Evolutionary conservation across 37 sponge, comb jelly and placozoan species (phyloP).

Genomic region (Halisarca cf. caerulea): DNA sequence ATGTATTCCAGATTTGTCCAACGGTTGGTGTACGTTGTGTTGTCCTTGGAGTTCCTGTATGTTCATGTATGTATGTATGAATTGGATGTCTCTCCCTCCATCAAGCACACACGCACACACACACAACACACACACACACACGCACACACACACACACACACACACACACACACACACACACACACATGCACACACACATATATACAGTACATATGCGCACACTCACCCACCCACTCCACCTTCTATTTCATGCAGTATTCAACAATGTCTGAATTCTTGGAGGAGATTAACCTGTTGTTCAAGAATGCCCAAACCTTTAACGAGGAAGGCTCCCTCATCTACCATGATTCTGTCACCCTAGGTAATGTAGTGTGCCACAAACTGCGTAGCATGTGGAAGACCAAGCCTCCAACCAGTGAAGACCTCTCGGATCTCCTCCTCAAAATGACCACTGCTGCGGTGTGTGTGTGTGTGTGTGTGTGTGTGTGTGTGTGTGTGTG

Average conservation of each 20-base stretch:
- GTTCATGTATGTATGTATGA: too few relatives aligned
- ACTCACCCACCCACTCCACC: background rate
- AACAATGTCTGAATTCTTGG: constrained; percentile 50
- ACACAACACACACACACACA: too few relatives aligned
- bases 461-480: background rate
- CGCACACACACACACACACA: too few relatives aligned
- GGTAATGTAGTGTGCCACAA: background rate
- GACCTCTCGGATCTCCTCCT: background rate
- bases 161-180: too few relatives aligned
- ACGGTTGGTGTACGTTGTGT: too few relatives aligned
- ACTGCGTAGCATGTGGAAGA: constrained; percentile 1
- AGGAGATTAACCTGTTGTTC: constrained; percentile 68
- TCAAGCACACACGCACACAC: too few relatives aligned
- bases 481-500: constrained; percentile 5
- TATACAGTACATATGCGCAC: too few relatives aligned
- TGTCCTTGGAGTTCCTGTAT: too few relatives aligned
- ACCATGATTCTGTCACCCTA: constrained; percentile 32
- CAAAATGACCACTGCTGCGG: constrained; percentile 9
- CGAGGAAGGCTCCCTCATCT: constrained; percentile 63
- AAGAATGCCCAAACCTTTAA: constrained; percentile 75
- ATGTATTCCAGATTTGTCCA: too few relatives aligned
- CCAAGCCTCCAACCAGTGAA: constrained; percentile 3
- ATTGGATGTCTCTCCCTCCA: too few relatives aligned
- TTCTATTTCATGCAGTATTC: constrained; percentile 36
- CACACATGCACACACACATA: too few relatives aligned